Evolutionary conservation across 2,797 vertebrate species (phyloP).

Genomic region (Gadopsis marmoratus): DNA sequence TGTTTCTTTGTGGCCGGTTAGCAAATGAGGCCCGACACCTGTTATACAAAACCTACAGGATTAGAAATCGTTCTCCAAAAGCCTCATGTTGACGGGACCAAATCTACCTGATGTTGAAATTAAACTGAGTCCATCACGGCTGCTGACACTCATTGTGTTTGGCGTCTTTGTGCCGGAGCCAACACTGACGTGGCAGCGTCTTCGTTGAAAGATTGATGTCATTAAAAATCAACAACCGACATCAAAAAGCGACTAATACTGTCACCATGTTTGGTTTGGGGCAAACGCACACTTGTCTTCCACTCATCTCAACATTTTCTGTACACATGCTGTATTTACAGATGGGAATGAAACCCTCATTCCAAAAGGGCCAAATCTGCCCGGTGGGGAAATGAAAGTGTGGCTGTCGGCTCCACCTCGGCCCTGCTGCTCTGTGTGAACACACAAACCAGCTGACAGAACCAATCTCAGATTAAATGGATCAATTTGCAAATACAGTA

Average conservation of each 20-base stretch:
- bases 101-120: background rate
- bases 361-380: conserved; percentile 38
- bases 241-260: background rate
- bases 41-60: background rate
- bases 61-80: background rate
- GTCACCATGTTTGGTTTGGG: background rate
- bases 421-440: conserved; percentile 29
- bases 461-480: conserved; percentile 48
- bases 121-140: background rate
- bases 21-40: background rate
- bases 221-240: background rate
- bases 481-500: conserved; percentile 66
- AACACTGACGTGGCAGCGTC: background rate
- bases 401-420: conserved; percentile 30
- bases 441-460: conserved; percentile 43
- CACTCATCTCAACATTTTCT: conserved; percentile 18
- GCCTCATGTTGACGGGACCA: background rate
- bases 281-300: background rate
- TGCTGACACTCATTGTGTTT: background rate
- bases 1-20: background rate
- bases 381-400: conserved; percentile 51
- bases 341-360: conserved; percentile 32
- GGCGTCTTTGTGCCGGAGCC: background rate
- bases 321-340: conserved; percentile 9
- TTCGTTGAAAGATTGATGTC: background rate